Base-by-base conservation (phyloP, 2,113 vertebrate species). In the Parotia lawesii region DNA sequence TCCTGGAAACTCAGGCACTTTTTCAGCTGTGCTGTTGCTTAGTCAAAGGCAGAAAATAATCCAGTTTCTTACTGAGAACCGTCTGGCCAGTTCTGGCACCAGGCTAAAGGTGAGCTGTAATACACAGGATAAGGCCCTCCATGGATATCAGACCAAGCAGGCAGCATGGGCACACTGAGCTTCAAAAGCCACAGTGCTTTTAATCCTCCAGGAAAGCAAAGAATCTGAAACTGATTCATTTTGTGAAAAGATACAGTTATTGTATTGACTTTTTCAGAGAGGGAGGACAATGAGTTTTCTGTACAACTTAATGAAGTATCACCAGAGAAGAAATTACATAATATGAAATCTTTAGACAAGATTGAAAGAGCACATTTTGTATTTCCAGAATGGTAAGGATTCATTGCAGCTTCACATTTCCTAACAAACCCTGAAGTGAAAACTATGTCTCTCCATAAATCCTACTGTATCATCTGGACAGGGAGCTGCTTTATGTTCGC, bases 251-350 rank as follows among this genome's bases (percentile, higher is more conserved):
- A 81, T 85, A 2, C 51, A 64, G 56, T 66, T 95, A 93, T 50
- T 81, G 25, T 77, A 95, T 71, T 80, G 85, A 93, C n/a, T 91
- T 95, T 87, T 74, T 83, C 53, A n/a, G 67, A 64, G 48, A 62
- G 12, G 28, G 10, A 47, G 4, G 60, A 84, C 93, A 87, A 91
- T 88, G 66, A 91, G 57, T 74, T 73, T 95, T 90, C 75, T 94
- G 67, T 83, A 40, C 21, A 45, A 74, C 60, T 83, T 90, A 95
- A 90, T 89, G 90, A 94, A 90, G 64, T 90, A 74, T 92, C 69
- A 89, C 72, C 54, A 85, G 50, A 87, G 83, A 93, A 94, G 62
- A 93, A 95, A 91, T 93, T 90, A 56, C 28, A 85, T 85, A 60
- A 74, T 86, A 58, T 53, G 44, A 88, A 95, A 87, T 71, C 75